Base-by-base conservation (phyloP, 1,140 invertebrate genomes). In the Cotesia glomerata region DNA sequence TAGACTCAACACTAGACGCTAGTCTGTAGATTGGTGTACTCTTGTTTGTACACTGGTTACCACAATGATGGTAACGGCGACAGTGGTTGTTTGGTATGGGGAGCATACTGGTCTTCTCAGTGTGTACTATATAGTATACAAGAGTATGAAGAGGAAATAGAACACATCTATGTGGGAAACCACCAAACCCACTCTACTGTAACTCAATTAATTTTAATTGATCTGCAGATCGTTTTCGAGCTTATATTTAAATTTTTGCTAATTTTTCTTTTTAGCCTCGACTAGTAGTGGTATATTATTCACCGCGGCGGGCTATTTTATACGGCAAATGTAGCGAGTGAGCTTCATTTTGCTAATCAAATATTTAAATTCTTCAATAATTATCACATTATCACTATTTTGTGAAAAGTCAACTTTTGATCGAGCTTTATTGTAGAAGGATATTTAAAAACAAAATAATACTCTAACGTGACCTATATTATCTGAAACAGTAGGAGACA, bases 161-260 rank as follows among this genome's bases (percentile, higher is more conserved):
- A 71, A 77, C 78, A 79, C 77, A 81, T 80, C 77, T 76, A 75
- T 80, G 82, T 75, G 81, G 82, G 80, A 74, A 72, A 68, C 80
- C 81, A 52, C 62, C 77, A 75, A 79, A 79, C 76, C 82, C 81
- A 76, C 78, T 79, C 75, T 77, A 3, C 81, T 80, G 81, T 84
- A 83, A 83, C 82, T 84, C 81, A 83, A 84, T 84, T 84, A 84
- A 84, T 83, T 81, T 78, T 75, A 79, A 84, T 84, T 84, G 82
- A 84, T 83, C 79, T 74, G 78, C 68, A 51, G 58, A 73, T 71
- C 35, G 26, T 49, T 14, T 11, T 35, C 13, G 16, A 45, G 36
- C 11, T 64, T 26, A 49, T 11, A 64, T 64, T 8, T 18, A 18
- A 3, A 58, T 18, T 58, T 58, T 58, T 18, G 1, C 4, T 18